These are phyloP conservation scores for Isichthys henryi DNA, from an alignment of 2,113 vertebrate species.

Conservation along the genomic window DNA sequence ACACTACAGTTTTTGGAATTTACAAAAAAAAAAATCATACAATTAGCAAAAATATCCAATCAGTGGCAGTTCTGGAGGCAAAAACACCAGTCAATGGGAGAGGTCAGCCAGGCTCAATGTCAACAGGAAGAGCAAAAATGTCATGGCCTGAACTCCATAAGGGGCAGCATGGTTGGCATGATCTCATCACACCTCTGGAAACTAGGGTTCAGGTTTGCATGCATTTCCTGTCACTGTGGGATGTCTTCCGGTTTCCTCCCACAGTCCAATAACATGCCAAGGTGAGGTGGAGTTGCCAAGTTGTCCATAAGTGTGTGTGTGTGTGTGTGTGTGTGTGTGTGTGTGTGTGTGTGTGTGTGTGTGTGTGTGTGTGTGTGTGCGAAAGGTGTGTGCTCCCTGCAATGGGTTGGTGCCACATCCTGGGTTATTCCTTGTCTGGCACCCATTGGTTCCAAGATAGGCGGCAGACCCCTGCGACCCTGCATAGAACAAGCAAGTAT, in stretches of 20 bases:
- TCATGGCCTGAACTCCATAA: not conserved
- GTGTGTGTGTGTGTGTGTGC: not conserved
- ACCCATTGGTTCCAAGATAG: not conserved
- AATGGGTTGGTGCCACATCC: not conserved
- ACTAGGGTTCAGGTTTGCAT: not conserved
- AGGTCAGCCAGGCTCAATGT: not conserved
- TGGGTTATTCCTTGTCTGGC: not conserved
- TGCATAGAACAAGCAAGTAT: not conserved
- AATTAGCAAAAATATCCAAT: not conserved
- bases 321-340: too few relatives aligned
- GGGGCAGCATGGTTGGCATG: not conserved
- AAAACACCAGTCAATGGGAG: not conserved
- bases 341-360: too few relatives aligned
- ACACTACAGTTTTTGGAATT: not conserved
- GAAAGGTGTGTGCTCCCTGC: not conserved
- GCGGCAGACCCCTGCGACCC: too few relatives aligned
- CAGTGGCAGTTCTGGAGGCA: not conserved
- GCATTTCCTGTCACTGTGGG: too few relatives aligned
- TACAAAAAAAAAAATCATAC: not conserved
- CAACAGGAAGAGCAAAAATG: not conserved
- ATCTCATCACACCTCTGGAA: not conserved
- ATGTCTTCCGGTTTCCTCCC: not conserved
- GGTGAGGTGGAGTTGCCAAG: not conserved
- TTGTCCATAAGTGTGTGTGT: not conserved
- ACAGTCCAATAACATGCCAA: not conserved